Evolutionary conservation across 64 coral and sea anemone genomes (phyloP), one percentile per base, ranked within the genome.

Genomic region (Pocillopora verrucosa): DNA sequence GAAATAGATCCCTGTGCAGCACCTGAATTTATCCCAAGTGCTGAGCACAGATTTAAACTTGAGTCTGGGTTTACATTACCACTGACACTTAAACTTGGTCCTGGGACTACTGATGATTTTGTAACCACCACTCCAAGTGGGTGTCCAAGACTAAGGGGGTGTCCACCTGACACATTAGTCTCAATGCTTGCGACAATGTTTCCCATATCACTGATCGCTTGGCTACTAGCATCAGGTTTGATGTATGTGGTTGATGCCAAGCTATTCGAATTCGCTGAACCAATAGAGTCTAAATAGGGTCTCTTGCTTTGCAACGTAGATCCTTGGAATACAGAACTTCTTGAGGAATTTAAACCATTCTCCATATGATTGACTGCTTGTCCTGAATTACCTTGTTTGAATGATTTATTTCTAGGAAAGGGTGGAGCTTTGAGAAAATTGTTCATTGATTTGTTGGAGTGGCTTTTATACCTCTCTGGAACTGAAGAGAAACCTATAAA

Each of bases 371-470:
- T 85, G 7, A 86, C 20, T 37, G 84, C 7, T 37, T 90, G 88
- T 37, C 76, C 88, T 30, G 74, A 67, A 73, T 37, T 89, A 57
- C 45, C 86, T 70, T 97, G 92, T 63, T 93, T 93, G 3, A 88
- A 17, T 24, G 88, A 77, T 89, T 92, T 97, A 81, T 97, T 97
- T 75, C 92, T 81, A 20, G 95, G 92, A 30, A 91, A 91, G 10
- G 95, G 95, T 14, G 95, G 95, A 78, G 95, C 95, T 88, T 97
- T 97, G 12, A 97, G 68, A 91, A 97, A 97, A 76, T 97, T 97
- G 72, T 93, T 93, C n/a, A 97, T 56, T 68, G 80, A 70, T 38
- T 80, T 89, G 51, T 72, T 89, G 13, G 87, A 62, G 4, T 65
- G 72, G 76, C 87, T 63, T 41, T 93, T 93, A 13, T 88, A 84